Conservation (phyloP, 2,113 vertebrate species). For the Lycaon pictus region DNA sequence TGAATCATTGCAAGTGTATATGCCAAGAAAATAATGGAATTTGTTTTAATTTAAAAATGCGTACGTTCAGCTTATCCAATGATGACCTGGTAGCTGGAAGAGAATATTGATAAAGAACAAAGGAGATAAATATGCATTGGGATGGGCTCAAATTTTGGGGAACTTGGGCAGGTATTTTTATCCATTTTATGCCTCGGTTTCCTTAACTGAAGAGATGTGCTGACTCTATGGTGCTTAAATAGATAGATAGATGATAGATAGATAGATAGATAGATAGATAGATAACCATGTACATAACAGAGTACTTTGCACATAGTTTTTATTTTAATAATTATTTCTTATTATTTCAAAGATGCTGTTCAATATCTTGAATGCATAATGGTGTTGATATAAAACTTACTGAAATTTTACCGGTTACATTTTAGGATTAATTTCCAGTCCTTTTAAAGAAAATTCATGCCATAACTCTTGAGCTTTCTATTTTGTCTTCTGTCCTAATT, state of each 20-base stretch:
- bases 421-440: not conserved
- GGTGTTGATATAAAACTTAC: not conserved
- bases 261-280: no score
- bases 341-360: not conserved
- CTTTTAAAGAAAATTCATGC: not conserved
- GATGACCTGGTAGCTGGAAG: not conserved
- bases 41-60: slow-evolving; percentile 57
- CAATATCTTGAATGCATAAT: not conserved
- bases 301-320: not conserved
- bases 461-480: not conserved
- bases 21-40: slow-evolving; percentile 14
- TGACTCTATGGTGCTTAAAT: not conserved
- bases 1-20: slow-evolving; percentile 41
- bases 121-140: not conserved
- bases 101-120: not conserved
- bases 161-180: not conserved
- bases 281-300: not conserved
- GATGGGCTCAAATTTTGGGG: not conserved
- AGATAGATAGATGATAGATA: not conserved
- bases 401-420: not conserved
- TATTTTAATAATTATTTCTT: not conserved
- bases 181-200: not conserved
- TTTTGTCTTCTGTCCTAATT: slow-evolving; percentile 7
- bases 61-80: not conserved
- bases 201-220: not conserved